phyloP scores from a whole-genome alignment of 2,888 invertebrate genomes.

The Sepioteuthis lessoniana region DNA sequence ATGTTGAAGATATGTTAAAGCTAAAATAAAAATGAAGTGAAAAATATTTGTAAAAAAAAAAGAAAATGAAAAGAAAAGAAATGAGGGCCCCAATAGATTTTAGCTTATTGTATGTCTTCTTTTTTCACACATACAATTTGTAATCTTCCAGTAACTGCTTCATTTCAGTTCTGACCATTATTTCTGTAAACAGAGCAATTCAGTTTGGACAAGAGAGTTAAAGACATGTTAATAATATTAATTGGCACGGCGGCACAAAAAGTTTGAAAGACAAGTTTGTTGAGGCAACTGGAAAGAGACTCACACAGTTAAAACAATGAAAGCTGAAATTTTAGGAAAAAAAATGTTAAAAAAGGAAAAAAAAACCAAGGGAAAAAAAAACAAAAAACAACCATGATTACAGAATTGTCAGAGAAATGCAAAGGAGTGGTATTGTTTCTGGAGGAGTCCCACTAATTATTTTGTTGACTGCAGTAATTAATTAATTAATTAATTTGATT shows the following conservation, averaged over 20 bases:
- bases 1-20: not conserved
- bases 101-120: not conserved
- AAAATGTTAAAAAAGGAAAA: not conserved
- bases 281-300: not conserved
- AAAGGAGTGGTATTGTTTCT: slow-evolving; percentile 45
- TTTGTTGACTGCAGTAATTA: not conserved
- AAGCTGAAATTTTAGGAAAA: slow-evolving; percentile 38
- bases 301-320: slow-evolving; percentile 45
- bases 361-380: not conserved
- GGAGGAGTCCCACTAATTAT: slow-evolving; percentile 44
- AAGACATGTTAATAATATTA: slow-evolving; percentile 2
- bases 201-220: not conserved
- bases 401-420: slow-evolving; percentile 38
- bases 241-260: slow-evolving; percentile 13
- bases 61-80: no score
- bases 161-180: not conserved
- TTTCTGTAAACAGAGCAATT: slow-evolving; percentile 9
- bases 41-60: no score
- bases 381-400: not conserved
- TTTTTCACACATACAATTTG: not conserved
- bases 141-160: slow-evolving; percentile 23
- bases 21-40: not conserved
- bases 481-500: not conserved
- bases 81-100: not conserved
- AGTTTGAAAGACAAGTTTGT: slow-evolving; percentile 34